phyloP scores from a whole-genome alignment of 2,888 invertebrate species.

The Theretra japonica region DNA sequence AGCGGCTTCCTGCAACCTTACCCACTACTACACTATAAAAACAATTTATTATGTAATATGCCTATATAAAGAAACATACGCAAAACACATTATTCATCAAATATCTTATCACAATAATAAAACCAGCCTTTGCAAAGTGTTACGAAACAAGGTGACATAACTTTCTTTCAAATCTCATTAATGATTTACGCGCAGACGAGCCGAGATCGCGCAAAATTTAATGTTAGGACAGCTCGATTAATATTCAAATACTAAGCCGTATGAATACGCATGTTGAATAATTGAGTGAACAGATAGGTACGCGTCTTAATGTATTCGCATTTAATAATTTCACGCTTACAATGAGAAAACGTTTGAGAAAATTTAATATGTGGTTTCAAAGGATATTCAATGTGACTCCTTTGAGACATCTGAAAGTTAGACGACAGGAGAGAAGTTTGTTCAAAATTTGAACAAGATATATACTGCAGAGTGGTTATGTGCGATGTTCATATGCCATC shows the following conservation, averaged over 20 bases:
- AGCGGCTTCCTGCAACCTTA: no score
- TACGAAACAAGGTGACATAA: constrained; percentile 1
- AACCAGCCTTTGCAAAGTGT: background rate
- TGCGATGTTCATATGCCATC: no score
- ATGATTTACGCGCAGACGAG: constrained; percentile 1
- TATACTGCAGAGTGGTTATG: no score
- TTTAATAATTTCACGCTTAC: constrained; percentile 5
- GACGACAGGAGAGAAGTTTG: no score
- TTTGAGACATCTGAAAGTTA: background rate
- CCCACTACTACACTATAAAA: background rate
- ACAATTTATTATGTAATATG: background rate
- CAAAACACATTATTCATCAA: background rate
- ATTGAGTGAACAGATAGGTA: constrained; percentile 27
- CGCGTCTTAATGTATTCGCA: constrained; percentile 14
- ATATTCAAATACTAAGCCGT: constrained; percentile 28
- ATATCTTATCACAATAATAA: background rate
- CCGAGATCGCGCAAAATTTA: constrained; percentile 12
- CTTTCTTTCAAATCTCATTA: constrained; percentile 18
- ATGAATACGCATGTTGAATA: constrained; percentile 26
- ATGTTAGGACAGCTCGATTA: constrained; percentile 6
- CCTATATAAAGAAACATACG: background rate
- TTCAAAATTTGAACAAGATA: no score
- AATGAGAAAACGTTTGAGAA: no score
- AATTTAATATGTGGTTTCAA: background rate
- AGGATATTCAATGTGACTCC: background rate